Evolutionary conservation across 2,797 vertebrate genomes (phyloP).

Genomic region (Glyptemys insculpta): DNA sequence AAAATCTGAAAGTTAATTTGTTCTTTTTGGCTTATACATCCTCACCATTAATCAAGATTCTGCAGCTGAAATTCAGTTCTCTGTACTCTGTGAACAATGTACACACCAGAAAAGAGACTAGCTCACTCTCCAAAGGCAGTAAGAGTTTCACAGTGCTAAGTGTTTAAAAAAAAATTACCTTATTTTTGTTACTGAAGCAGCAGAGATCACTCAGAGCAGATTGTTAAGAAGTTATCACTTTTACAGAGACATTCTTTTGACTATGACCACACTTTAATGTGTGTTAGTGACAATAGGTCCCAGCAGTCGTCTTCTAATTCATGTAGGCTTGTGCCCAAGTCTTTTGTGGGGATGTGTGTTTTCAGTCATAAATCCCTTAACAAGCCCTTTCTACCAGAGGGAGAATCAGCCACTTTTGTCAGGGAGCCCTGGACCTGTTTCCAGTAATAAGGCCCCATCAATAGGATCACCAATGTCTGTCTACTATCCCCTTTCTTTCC

Average conservation of each 20-base stretch:
- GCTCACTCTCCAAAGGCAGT: background rate
- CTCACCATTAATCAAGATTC: background rate
- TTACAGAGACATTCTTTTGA: background rate
- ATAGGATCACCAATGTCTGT: background rate
- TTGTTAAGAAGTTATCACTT: background rate
- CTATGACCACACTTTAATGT: background rate
- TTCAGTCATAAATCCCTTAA: background rate
- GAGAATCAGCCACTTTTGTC: background rate
- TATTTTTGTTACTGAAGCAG: background rate
- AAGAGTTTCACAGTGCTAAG: background rate
- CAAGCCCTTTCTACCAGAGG: background rate
- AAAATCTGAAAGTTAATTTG: background rate
- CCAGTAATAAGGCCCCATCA: background rate
- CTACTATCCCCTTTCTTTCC: background rate
- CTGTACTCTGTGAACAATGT: accelerated
- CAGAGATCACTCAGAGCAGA: background rate
- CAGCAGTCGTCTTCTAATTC: background rate
- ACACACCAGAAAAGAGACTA: background rate
- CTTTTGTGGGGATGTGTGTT: background rate
- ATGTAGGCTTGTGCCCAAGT: background rate
- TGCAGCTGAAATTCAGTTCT: background rate
- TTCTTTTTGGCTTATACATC: background rate
- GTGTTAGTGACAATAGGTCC: background rate
- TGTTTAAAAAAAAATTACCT: too few species aligned
- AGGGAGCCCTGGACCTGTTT: background rate